Conservation (phyloP, 2,888 invertebrate species). For the Synergus gifuensis region DNA sequence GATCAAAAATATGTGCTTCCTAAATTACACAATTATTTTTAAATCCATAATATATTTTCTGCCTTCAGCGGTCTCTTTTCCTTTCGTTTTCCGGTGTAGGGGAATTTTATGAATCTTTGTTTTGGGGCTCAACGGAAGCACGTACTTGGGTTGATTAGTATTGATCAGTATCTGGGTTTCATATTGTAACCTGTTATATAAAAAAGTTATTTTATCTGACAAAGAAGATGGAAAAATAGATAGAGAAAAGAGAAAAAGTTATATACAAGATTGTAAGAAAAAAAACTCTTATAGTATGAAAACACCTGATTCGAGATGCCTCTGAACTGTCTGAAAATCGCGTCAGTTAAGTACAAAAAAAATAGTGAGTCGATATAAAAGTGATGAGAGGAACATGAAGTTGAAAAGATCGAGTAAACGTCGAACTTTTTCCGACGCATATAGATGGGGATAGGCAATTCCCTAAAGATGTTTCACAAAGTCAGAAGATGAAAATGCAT, state of each 20-base stretch:
- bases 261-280: too few species aligned
- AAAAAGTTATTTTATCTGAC: not conserved
- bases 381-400: not conserved
- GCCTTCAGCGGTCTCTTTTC: not conserved
- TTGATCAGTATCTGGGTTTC: not conserved
- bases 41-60: not conserved
- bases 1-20: not conserved
- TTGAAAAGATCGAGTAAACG: not conserved
- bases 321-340: not conserved
- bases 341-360: not conserved
- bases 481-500: conserved; percentile 41
- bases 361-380: not conserved
- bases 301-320: not conserved
- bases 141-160: not conserved
- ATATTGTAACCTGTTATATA: not conserved
- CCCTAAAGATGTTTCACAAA: conserved; percentile 6
- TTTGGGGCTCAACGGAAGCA: not conserved
- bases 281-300: too few species aligned
- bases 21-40: not conserved
- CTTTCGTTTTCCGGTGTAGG: not conserved
- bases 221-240: not conserved
- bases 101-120: not conserved
- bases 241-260: too few species aligned
- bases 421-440: not conserved
- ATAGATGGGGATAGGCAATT: not conserved